phyloP scores from a whole-genome alignment of 2,888 invertebrate species.

The Epinotia bilunana region DNA sequence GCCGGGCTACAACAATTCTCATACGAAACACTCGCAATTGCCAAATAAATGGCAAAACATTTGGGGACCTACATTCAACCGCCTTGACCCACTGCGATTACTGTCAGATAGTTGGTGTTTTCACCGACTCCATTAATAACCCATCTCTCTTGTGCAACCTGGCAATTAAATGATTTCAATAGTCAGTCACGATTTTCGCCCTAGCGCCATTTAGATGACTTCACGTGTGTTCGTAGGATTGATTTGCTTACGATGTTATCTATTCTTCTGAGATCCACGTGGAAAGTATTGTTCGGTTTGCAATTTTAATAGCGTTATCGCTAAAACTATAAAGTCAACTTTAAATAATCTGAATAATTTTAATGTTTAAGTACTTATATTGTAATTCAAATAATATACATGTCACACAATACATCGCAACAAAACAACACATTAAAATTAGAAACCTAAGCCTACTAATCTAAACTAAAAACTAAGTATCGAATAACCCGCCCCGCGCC shows the following conservation, averaged over 20 bases:
- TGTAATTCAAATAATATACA: no score
- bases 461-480: no score
- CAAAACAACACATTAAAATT: no score
- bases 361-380: no score
- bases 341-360: no score
- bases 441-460: no score
- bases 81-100: slow-evolving; percentile 51
- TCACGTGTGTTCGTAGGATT: neutral
- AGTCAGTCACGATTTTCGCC: slow-evolving; percentile 31
- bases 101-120: slow-evolving; percentile 20
- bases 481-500: no score
- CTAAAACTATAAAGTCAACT: no score
- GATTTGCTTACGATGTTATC: neutral
- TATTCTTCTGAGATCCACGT: neutral
- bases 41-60: slow-evolving; percentile 51
- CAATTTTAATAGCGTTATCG: no score
- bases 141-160: slow-evolving; percentile 40
- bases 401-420: no score
- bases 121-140: slow-evolving; percentile 29
- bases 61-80: slow-evolving; percentile 48
- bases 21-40: slow-evolving; percentile 42
- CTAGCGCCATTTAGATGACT: slow-evolving; percentile 4
- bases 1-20: slow-evolving; percentile 11
- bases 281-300: neutral
- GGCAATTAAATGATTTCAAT: slow-evolving; percentile 38